Evolutionary conservation across 2,888 invertebrate genomes (phyloP).

Genomic region (Caenorhabditis becei): DNA sequence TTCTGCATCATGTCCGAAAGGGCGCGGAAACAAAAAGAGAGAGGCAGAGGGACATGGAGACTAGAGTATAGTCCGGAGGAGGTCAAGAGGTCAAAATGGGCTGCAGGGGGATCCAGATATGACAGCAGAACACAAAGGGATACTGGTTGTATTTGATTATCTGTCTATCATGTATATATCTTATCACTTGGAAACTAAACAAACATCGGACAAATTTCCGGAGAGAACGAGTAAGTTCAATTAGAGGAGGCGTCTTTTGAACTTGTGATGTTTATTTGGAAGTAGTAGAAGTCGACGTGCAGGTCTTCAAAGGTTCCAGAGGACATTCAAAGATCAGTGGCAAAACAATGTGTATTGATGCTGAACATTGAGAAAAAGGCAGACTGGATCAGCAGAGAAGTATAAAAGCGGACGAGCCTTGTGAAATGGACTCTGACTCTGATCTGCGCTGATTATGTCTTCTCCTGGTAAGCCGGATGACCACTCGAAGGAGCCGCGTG

Average conservation of each 20-base stretch:
- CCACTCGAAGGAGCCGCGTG: not conserved
- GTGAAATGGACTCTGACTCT: not conserved
- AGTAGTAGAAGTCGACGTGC: too few species aligned
- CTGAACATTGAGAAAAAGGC: slow-evolving; percentile 5
- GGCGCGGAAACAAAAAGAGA: not conserved
- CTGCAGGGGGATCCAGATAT: not conserved
- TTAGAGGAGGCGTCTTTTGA: too few species aligned
- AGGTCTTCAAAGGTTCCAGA: not conserved
- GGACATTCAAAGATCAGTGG: slow-evolving; percentile 5
- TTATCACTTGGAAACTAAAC: too few species aligned
- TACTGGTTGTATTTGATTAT: too few species aligned
- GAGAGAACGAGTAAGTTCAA: too few species aligned
- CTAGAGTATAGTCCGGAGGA: not conserved
- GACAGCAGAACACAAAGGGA: not conserved
- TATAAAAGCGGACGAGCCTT: not conserved
- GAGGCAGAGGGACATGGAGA: not conserved
- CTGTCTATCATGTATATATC: too few species aligned
- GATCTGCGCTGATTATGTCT: not conserved
- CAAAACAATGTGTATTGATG: not conserved
- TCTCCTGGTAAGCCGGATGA: not conserved
- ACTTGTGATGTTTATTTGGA: too few species aligned
- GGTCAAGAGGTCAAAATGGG: not conserved
- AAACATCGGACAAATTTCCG: too few species aligned
- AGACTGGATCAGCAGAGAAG: not conserved
- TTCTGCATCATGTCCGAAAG: slow-evolving; percentile 2